A percentile compares a stretch with the other conserved stretches of the same genome.
Evolutionary conservation across 2,113 vertebrate species (phyloP).

Genomic region (Corythoichthys intestinalis): DNA sequence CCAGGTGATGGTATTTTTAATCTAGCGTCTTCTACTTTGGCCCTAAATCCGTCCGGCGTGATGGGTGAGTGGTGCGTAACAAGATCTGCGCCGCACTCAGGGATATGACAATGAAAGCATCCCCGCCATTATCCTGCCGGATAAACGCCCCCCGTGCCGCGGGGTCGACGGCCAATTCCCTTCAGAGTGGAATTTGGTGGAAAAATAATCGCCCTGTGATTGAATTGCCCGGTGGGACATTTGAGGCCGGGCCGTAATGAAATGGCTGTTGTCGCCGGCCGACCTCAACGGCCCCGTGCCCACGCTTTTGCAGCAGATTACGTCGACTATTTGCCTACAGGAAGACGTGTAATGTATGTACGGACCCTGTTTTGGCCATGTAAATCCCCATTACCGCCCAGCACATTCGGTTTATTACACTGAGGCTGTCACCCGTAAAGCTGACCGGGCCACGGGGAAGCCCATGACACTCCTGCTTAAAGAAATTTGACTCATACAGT

Average conservation of each 20-base stretch:
- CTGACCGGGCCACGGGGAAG: background rate
- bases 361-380: background rate
- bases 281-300: background rate
- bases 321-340: slow-evolving; percentile 4
- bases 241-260: slow-evolving; percentile 3
- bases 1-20: background rate
- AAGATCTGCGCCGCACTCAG: slow-evolving; percentile 4
- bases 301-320: slow-evolving; percentile 2
- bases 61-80: slow-evolving; percentile 4
- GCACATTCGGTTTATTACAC: background rate
- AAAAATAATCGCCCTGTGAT: slow-evolving; percentile 5
- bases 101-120: slow-evolving; percentile 7
- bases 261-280: slow-evolving; percentile 1
- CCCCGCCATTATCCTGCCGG: background rate
- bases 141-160: slow-evolving; percentile 1
- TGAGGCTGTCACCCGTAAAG: background rate
- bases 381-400: slow-evolving; percentile 1
- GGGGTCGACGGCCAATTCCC: slow-evolving; percentile 1
- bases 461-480: background rate
- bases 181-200: slow-evolving; percentile 4
- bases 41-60: background rate
- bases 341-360: slow-evolving; percentile 7
- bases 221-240: slow-evolving; percentile 4
- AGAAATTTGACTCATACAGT: too few species aligned
- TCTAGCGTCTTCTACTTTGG: background rate